Conservation (phyloP, 1,140 invertebrate genomes). For the Drosophila setifemur region DNA sequence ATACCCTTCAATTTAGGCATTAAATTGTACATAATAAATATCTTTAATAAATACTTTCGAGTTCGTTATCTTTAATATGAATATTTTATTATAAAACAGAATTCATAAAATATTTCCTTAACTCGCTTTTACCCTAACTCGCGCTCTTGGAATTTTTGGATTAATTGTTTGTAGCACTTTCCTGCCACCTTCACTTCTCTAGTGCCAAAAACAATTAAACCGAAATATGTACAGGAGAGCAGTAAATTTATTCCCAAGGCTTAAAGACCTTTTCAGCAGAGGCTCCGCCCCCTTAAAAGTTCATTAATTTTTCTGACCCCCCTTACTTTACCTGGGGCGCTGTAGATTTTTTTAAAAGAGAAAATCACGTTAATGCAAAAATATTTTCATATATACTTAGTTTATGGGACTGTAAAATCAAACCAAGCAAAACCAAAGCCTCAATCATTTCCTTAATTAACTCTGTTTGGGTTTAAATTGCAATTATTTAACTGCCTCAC, state of each 20-base stretch:
- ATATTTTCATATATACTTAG: constrained; percentile 10
- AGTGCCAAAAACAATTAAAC: constrained; percentile 13
- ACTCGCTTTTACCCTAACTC: too few species aligned
- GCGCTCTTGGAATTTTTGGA: constrained; percentile 29
- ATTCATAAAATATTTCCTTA: too few species aligned
- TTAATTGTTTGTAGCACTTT: constrained; percentile 42
- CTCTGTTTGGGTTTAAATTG: constrained; percentile 3
- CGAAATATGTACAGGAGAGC: too few species aligned
- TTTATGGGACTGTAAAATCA: not conserved
- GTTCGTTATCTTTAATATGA: too few species aligned
- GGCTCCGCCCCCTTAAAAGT: not conserved
- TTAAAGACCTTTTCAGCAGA: constrained; percentile 8
- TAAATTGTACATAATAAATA: too few species aligned
- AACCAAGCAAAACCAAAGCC: not conserved
- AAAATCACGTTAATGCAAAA: constrained; percentile 7
- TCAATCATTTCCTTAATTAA: constrained; percentile 24
- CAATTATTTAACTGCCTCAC: constrained; percentile 8
- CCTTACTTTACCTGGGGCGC: not conserved
- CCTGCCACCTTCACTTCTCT: not conserved
- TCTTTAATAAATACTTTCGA: too few species aligned
- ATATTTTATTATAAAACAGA: too few species aligned
- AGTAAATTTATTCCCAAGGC: too few species aligned
- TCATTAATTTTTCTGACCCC: too few species aligned
- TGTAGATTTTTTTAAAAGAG: constrained; percentile 1
- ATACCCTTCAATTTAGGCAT: too few species aligned